Evolutionary conservation across 2,888 invertebrate genomes (phyloP), one percentile per base, ranked within the genome.

Genomic region (Xestoiulus laeticollis): DNA sequence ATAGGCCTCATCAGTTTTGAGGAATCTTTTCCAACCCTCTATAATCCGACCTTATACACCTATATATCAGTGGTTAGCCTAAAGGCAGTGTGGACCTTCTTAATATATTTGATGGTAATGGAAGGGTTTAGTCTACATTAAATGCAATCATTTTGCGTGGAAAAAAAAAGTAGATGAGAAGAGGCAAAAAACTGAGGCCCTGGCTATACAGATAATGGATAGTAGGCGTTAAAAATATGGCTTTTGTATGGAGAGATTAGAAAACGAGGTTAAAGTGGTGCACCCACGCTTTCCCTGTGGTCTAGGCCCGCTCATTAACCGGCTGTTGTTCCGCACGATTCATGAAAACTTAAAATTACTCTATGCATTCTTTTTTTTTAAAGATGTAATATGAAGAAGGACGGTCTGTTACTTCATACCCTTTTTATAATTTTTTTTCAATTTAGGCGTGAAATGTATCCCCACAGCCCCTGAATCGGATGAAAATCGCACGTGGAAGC

Each of bases 321-420:
- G 78, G 78, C 78, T 78, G 78, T 78, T 78, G 78, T 78, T 78
- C 78, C 78, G 78, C 78, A 78, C 78, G 78, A 78, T 78, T 78
- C 78, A 78, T 78, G 78, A 26, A 78, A 78, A 78, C 78, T 22
- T 22, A 6, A 78, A 78, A 78, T 78, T 78, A 78, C 78, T 12
- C 78, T 30, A 14, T 12, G 30, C 78, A 14, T 30, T 30, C 78
- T 78, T 78, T 78, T 78, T 78, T 78, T 30, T 78, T 78, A 30
- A 14, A 78, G 12, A 14, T 12, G 6, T 78, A 30, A 26, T 30
- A 30, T 30, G 16, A 30, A 30, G 30, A 78, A 78, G 30, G 6
- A 10, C 78, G 30, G 30, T 78, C 78, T 78, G 30, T 3, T 30
- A 26, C 78, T 30, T 30, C 14, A 14, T 12, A 2, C 59, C 4